Evolutionary conservation across 2,797 vertebrate genomes (phyloP).

Genomic region (Lutjanus argentimaculatus): DNA sequence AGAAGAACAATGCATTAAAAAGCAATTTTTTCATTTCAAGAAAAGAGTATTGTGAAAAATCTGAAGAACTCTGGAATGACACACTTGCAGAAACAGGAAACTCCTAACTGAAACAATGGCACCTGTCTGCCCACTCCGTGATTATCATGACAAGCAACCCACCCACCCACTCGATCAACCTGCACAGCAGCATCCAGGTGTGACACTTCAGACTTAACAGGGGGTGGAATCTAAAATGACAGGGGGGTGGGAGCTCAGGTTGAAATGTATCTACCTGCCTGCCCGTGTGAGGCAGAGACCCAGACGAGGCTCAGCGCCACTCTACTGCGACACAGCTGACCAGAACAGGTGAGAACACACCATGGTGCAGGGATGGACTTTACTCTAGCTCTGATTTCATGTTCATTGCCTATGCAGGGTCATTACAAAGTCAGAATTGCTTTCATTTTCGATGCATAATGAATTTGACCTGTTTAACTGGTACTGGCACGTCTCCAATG

Average conservation of each 20-base stretch:
- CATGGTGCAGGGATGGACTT: neutral
- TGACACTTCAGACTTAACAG: constrained; percentile 8
- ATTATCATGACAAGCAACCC: constrained; percentile 3
- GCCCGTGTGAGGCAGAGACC: neutral
- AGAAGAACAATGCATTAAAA: neutral
- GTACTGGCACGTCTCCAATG: constrained; percentile 51
- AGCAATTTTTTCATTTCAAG: neutral
- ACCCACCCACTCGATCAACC: constrained; percentile 27
- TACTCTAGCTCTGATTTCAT: constrained; percentile 19
- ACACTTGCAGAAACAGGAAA: constrained; percentile 4
- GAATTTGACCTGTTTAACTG: constrained; percentile 72
- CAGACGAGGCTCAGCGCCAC: constrained; percentile 17
- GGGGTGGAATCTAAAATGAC: constrained; percentile 41
- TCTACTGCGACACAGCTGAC: constrained; percentile 37
- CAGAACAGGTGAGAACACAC: constrained; percentile 67
- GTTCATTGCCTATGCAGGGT: constrained; percentile 34
- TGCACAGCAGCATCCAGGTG: constrained; percentile 46
- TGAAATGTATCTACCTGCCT: constrained; percentile 29
- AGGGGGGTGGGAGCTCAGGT: constrained; percentile 32
- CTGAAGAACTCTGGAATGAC: constrained; percentile 31
- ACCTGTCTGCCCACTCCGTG: constrained; percentile 5
- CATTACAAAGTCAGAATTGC: constrained; percentile 56
- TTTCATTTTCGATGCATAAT: constrained; percentile 69
- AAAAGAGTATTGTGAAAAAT: neutral
- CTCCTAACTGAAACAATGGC: constrained; percentile 10